Evolutionary conservation across 2,888 invertebrate genomes (phyloP).

Genomic region (Lycaena phlaeas): DNA sequence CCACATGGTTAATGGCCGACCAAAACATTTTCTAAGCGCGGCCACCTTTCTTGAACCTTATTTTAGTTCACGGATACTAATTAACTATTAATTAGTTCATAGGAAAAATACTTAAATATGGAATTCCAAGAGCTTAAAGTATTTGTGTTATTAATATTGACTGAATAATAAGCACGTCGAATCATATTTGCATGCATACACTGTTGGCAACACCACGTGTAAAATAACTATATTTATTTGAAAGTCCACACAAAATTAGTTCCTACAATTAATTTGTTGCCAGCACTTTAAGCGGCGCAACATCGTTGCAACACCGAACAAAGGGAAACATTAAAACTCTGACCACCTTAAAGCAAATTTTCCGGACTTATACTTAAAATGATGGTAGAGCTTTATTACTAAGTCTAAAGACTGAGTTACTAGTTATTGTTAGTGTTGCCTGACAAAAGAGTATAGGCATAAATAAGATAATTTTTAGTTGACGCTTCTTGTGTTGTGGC

Average conservation of each 20-base stretch:
- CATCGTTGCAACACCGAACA: slow-evolving; percentile 11
- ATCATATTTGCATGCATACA: slow-evolving; percentile 1
- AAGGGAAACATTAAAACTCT: slow-evolving; percentile 6
- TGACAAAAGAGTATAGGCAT: slow-evolving; percentile 12
- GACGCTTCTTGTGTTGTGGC: slow-evolving; percentile 19
- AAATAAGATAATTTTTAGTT: slow-evolving; percentile 19
- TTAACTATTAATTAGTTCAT: too few species aligned
- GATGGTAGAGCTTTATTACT: slow-evolving; percentile 11
- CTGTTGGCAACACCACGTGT: neutral
- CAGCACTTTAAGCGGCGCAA: slow-evolving; percentile 4
- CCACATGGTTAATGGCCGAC: too few species aligned
- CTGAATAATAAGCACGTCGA: too few species aligned
- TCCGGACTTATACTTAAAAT: slow-evolving; percentile 7
- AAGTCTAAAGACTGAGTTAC: slow-evolving; percentile 11
- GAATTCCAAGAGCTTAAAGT: too few species aligned
- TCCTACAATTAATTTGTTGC: slow-evolving; percentile 8
- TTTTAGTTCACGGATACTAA: too few species aligned
- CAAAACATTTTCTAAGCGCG: too few species aligned
- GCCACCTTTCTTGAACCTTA: too few species aligned
- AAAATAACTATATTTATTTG: slow-evolving; percentile 4
- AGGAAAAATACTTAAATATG: too few species aligned
- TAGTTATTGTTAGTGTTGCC: slow-evolving; percentile 18
- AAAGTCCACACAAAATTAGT: slow-evolving; percentile 6
- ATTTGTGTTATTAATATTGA: too few species aligned
- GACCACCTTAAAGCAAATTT: slow-evolving; percentile 4